A percentile compares a stretch with the other conserved stretches of the same genome.
Evolutionary conservation across 2,797 vertebrate species (phyloP).

Genomic region (Cheirogaleus major): DNA sequence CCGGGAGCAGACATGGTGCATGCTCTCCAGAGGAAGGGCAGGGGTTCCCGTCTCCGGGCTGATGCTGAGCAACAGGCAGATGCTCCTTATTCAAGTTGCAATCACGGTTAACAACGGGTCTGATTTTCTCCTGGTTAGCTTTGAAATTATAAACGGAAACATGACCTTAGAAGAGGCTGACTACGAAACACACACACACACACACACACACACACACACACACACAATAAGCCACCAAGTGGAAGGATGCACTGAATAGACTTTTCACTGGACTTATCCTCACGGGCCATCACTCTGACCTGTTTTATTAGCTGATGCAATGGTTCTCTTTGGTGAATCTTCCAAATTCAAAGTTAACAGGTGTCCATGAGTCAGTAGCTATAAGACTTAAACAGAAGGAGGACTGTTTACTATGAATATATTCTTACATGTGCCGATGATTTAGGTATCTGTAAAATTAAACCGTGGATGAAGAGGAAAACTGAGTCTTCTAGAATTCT

Average conservation of each 20-base stretch:
- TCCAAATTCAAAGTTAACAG: background rate
- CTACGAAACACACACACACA: too few species aligned
- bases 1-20: accelerated
- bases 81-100: background rate
- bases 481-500: background rate
- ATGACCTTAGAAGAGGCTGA: too few species aligned
- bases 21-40: background rate
- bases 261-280: accelerated
- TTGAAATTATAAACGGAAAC: background rate
- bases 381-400: background rate
- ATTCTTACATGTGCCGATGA: background rate
- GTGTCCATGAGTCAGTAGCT: background rate
- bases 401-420: background rate
- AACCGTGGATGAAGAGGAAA: background rate
- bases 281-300: background rate
- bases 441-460: background rate
- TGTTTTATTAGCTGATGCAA: background rate
- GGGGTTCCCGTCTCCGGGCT: background rate
- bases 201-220: too few species aligned
- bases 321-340: background rate
- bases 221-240: accelerated
- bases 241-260: too few species aligned
- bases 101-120: accelerated
- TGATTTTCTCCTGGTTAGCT: background rate
- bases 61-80: background rate